A percentile compares a stretch with the other conserved stretches of the same genome.
Conservation (phyloP, 2,797 vertebrate species). For the Gallirallus australis region DNA sequence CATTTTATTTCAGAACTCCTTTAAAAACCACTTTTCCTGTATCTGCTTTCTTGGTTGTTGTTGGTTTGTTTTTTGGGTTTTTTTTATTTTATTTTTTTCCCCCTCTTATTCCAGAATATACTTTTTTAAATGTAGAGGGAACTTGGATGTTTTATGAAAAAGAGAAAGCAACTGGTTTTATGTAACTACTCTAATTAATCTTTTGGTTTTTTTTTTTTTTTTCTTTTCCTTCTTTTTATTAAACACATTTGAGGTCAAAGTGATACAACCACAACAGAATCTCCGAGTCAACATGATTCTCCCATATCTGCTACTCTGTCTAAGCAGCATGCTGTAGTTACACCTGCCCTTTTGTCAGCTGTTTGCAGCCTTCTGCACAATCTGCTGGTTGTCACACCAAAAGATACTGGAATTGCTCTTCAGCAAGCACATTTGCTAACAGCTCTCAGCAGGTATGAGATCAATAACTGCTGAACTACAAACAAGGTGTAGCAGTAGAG, state of each 20-base stretch:
- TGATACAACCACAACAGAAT: conserved; percentile 80
- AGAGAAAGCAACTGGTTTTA: not conserved
- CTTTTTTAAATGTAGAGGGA: not conserved
- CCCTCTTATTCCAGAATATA: not conserved
- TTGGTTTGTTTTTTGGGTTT: too few species aligned
- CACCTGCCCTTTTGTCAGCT: conserved; percentile 88
- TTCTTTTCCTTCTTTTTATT: not conserved
- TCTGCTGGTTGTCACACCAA: conserved; percentile 85
- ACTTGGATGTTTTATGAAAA: not conserved
- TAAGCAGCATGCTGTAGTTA: conserved; percentile 82
- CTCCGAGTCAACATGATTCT: conserved; percentile 78
- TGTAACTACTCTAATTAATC: not conserved
- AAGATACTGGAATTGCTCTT: conserved; percentile 85
- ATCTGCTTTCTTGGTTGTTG: not conserved
- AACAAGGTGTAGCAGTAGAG: not conserved
- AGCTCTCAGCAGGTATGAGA: conserved; percentile 85
- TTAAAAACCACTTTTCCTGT: not conserved
- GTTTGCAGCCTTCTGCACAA: conserved; percentile 90
- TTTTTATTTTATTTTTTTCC: not conserved
- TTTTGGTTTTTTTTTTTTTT: not conserved
- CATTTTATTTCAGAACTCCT: not conserved
- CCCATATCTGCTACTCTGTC: conserved; percentile 67
- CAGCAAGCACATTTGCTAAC: conserved; percentile 81
- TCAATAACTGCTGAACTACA: not conserved
- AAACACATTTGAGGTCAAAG: conserved; percentile 83